Percentiles rank a stretch among this genome's conserved stretches.
phyloP scores from a whole-genome alignment of 2,888 invertebrate genomes.

The Philonicus albiceps region DNA sequence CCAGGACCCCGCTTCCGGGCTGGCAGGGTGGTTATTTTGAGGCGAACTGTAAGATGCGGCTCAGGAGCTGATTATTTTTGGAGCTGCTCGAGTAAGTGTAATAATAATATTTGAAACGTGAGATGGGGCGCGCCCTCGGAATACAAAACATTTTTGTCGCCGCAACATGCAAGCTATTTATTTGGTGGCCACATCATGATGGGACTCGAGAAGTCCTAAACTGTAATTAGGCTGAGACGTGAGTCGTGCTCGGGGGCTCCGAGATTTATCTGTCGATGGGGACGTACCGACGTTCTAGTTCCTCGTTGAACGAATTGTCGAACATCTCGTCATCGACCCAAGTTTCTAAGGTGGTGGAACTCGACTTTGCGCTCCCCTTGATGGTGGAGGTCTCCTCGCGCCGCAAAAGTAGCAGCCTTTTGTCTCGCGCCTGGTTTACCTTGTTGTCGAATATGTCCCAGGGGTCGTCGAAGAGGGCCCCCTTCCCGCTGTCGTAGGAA shows the following conservation, averaged over 20 bases:
- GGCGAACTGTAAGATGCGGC: background rate
- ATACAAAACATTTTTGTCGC: background rate
- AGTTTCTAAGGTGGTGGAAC: constrained; percentile 61
- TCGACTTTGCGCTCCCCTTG: constrained; percentile 59
- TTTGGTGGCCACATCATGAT: background rate
- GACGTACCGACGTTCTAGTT: constrained; percentile 51
- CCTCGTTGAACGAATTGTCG: constrained; percentile 54
- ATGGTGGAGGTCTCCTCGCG: constrained; percentile 53
- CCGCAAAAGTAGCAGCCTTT: constrained; percentile 47
- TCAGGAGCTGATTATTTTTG: background rate
- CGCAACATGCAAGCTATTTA: background rate
- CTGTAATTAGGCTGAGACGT: constrained; percentile 10
- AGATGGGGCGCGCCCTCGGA: background rate
- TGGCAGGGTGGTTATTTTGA: background rate
- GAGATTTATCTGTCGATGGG: constrained; percentile 44
- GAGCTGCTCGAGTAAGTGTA: background rate
- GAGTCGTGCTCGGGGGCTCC: background rate
- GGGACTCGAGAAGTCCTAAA: background rate
- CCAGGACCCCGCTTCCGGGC: background rate
- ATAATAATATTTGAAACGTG: background rate
- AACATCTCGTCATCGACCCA: constrained; percentile 61
- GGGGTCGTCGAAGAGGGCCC: constrained; percentile 43
- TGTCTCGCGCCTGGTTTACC: constrained; percentile 54
- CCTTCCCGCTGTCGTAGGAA: constrained; percentile 16
- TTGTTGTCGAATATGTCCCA: constrained; percentile 56